Percentiles rank a stretch among this genome's conserved stretches.
These are phyloP conservation scores for Caenorhabditis briggsae DNA, from an alignment of 1,140 invertebrate species.

Conservation along the genomic window DNA sequence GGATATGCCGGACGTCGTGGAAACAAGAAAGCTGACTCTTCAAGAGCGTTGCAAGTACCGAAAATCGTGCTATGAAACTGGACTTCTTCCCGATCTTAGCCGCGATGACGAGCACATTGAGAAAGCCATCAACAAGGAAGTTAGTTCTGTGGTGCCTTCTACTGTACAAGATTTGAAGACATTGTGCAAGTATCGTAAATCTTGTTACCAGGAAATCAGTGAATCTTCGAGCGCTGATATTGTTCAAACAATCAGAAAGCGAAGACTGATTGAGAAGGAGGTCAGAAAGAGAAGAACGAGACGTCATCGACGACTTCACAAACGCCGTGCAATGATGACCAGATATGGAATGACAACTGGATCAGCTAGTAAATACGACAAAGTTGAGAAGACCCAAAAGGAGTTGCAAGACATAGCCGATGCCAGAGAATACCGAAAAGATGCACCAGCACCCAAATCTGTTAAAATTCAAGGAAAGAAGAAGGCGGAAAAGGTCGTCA, in stretches of 20 bases:
- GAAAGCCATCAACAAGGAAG: constrained; percentile 40
- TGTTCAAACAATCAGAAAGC: constrained; percentile 55
- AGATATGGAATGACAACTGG: constrained; percentile 37
- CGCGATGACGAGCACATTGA: constrained; percentile 36
- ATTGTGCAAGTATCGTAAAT: constrained; percentile 63
- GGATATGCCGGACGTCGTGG: constrained; percentile 55
- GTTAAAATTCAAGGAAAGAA: constrained; percentile 26
- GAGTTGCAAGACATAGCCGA: constrained; percentile 39
- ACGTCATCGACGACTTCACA: constrained; percentile 21
- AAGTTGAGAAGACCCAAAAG: constrained; percentile 30
- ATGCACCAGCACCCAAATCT: constrained; percentile 8
- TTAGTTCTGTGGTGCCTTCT: constrained; percentile 42
- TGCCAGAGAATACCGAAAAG: constrained; percentile 15
- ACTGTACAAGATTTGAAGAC: constrained; percentile 59
- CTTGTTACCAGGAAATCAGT: constrained; percentile 62
- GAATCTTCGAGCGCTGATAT: constrained; percentile 34
- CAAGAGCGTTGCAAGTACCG: constrained; percentile 69
- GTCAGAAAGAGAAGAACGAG: constrained; percentile 50
- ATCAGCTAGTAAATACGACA: constrained; percentile 18
- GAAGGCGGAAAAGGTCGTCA: neutral
- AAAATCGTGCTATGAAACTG: constrained; percentile 68
- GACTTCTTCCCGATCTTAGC: constrained; percentile 61
- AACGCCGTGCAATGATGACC: constrained; percentile 32
- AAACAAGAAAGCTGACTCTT: constrained; percentile 54
- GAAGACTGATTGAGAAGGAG: constrained; percentile 55